phyloP scores from a whole-genome alignment of 2,113 vertebrate species.

The Nerophis ophidion region DNA sequence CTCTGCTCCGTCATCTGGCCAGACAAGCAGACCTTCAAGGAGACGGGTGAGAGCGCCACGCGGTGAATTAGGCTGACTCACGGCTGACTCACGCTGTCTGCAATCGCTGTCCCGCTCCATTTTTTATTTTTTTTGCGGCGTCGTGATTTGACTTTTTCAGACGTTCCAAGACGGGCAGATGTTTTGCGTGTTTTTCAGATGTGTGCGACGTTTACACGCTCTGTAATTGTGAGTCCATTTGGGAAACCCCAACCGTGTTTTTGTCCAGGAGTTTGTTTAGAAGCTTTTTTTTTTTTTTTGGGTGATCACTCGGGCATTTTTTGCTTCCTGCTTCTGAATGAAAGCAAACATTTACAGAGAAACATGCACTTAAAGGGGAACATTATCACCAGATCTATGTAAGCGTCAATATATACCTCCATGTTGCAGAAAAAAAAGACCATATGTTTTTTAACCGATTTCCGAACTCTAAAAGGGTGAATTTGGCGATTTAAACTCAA shows the following conservation, averaged over 20 bases:
- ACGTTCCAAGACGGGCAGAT: constrained; percentile 1
- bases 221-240: constrained; percentile 37
- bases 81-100: constrained; percentile 18
- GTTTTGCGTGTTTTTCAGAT: constrained; percentile 17
- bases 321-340: constrained; percentile 26
- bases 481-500: too few species aligned
- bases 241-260: constrained; percentile 48
- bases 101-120: constrained; percentile 11
- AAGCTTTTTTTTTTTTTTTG: constrained; percentile 25
- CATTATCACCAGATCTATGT: too few species aligned
- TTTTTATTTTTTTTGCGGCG: neutral
- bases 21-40: constrained; percentile 87
- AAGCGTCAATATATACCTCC: too few species aligned
- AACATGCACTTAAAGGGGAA: constrained; percentile 8
- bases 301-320: constrained; percentile 26
- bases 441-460: too few species aligned
- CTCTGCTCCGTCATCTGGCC: constrained; percentile 94
- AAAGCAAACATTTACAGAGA: constrained; percentile 21
- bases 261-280: constrained; percentile 24
- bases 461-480: too few species aligned
- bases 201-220: constrained; percentile 16
- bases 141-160: neutral
- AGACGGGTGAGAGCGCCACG: constrained; percentile 76
- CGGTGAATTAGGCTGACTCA: neutral
- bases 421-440: too few species aligned